Evolutionary conservation across 2,888 invertebrate genomes (phyloP).

Genomic region (Octonoba sinensis): DNA sequence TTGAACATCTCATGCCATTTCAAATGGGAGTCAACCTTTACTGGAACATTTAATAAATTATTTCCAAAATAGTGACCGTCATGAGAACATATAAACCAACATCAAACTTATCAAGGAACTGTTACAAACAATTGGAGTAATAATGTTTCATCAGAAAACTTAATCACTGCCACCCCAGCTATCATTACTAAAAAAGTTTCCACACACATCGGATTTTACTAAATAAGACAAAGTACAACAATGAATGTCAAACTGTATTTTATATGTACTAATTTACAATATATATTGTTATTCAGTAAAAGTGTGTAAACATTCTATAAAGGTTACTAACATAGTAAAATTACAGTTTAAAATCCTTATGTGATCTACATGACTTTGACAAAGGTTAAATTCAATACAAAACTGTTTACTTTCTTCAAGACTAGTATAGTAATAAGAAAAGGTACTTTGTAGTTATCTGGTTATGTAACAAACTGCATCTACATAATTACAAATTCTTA

Average conservation of each 20-base stretch:
- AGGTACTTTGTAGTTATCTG: neutral
- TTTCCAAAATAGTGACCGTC: too few relatives aligned
- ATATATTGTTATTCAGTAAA: constrained; percentile 45
- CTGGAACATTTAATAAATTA: too few relatives aligned
- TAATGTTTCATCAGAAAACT: too few relatives aligned
- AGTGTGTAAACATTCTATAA: constrained; percentile 55
- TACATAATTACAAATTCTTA: constrained; percentile 25
- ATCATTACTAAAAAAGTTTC: too few relatives aligned
- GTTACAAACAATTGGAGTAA: too few relatives aligned
- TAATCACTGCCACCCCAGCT: neutral
- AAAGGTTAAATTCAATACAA: constrained; percentile 7
- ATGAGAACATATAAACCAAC: too few relatives aligned
- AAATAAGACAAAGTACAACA: neutral
- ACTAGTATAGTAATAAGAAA: constrained; percentile 34
- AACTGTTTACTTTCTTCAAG: constrained; percentile 29
- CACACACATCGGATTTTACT: too few relatives aligned
- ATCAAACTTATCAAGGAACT: too few relatives aligned
- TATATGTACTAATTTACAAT: constrained; percentile 48
- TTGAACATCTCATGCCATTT: neutral
- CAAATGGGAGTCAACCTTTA: too few relatives aligned
- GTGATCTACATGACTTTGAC: constrained; percentile 35
- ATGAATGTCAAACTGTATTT: constrained; percentile 40
- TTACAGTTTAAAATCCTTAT: constrained; percentile 27
- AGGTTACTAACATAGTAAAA: constrained; percentile 36
- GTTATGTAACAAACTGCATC: constrained; percentile 12